Base-by-base conservation (phyloP, 2,888 invertebrate genomes). In the Tanypteryx hageni region DNA sequence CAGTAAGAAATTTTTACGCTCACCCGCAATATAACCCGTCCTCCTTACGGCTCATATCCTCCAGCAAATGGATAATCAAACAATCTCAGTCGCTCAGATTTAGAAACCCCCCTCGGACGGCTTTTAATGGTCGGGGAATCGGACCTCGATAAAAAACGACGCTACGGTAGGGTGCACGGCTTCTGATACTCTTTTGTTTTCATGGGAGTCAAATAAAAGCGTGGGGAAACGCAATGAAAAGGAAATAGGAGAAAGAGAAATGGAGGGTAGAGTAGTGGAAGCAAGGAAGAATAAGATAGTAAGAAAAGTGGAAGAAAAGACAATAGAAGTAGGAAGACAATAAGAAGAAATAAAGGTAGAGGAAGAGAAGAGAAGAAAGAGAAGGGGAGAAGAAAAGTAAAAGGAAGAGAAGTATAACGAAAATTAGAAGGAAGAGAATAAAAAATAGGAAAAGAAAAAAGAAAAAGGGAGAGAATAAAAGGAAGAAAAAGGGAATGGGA, bases 1-100 rank as follows among this genome's bases (percentile, higher is more conserved):
- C 44, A 44, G 44, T 44, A 44, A 44, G 44, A 44, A 44, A 44
- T 44, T 44, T 5, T 44, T 44, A 44, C 44, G 44, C 44, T 44
- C 44, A 44, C 44, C 44, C 44, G 44, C 44, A 44, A 44, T 44
- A 44, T 44, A 44, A 44, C 44, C 44, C 44, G 44, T 3, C 44
- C 44, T 44, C 44, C 44, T 44, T 44, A 44, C 44, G 44, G 44
- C 44, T 44, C 44, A 44, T 44, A 44, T 44, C 44, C 27, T 76
- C 76, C 76, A 22, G 76, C 27, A 76, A 76, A 76, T 76, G 76
- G 22, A 76, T 76, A 76, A 76, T 76, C 76, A 76, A 76, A 76
- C 76, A 2, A 76, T 44, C 76, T 22, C 22, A 76, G 27, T 76
- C 76, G 22, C 4, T 76, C 76, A 4, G 76, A 27, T 27, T 27